These are phyloP conservation scores for Ciona savignyi DNA, from an alignment of 23 tunicate species.

Conservation along the genomic window DNA sequence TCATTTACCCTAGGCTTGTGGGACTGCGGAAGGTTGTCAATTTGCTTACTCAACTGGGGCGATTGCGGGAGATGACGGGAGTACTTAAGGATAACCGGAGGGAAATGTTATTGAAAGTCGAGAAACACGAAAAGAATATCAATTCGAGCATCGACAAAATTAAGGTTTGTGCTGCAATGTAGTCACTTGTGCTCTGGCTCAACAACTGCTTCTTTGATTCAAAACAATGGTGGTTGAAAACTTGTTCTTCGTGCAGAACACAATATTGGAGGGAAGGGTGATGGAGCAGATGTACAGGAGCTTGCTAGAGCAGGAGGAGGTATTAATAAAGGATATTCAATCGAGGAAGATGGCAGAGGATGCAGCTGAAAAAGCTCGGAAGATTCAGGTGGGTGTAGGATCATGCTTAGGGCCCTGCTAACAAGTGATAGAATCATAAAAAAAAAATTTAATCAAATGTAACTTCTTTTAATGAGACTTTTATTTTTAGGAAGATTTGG, in stretches of 20 bases:
- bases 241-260: slow-evolving; percentile 21
- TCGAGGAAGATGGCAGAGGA: slow-evolving; percentile 66
- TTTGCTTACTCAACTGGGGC: slow-evolving; percentile 47
- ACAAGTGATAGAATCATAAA: neutral
- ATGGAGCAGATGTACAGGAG: slow-evolving; percentile 39
- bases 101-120: slow-evolving; percentile 56
- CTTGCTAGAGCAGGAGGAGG: slow-evolving; percentile 57
- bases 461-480: neutral
- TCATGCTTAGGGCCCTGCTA: neutral
- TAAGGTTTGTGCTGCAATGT: too few species aligned
- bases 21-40: slow-evolving; percentile 44
- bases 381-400: slow-evolving; percentile 25
- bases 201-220: too few species aligned
- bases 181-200: too few species aligned
- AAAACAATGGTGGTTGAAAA: too few species aligned
- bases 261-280: slow-evolving; percentile 9
- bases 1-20: slow-evolving; percentile 39
- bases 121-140: slow-evolving; percentile 43
- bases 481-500: slow-evolving; percentile 68
- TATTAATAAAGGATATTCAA: slow-evolving; percentile 37
- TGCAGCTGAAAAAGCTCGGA: slow-evolving; percentile 65
- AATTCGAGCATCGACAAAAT: slow-evolving; percentile 37
- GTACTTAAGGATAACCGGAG: slow-evolving; percentile 54
- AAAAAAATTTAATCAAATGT: neutral
- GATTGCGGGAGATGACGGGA: slow-evolving; percentile 52